Conservation (phyloP, 1,140 invertebrate species). For the Tetranychus urticae region DNA sequence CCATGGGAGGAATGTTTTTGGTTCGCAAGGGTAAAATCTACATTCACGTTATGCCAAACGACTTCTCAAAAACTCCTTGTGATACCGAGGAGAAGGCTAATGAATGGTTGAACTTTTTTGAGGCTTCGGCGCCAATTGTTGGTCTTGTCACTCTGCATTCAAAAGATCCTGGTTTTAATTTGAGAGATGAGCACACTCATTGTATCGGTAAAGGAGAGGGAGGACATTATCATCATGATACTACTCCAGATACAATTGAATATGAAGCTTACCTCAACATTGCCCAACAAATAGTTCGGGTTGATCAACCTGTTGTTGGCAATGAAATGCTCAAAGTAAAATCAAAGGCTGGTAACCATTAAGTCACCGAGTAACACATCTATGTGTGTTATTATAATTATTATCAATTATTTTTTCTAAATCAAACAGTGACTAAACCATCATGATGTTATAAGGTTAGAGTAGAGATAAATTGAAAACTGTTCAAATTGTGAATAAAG, state of each 20-base stretch:
- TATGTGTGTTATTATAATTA: too few relatives aligned
- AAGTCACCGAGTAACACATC: too few relatives aligned
- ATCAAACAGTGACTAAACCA: too few relatives aligned
- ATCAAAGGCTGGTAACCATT: too few relatives aligned
- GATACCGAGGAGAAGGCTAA: conserved; percentile 44
- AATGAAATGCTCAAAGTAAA: background rate
- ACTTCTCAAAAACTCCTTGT: conserved; percentile 53
- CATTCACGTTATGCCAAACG: conserved; percentile 63
- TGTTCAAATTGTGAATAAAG: too few relatives aligned
- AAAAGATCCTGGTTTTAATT: conserved; percentile 55
- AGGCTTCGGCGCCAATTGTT: conserved; percentile 61
- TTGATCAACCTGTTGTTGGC: conserved; percentile 40
- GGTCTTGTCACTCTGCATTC: conserved; percentile 68
- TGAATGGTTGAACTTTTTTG: conserved; percentile 71
- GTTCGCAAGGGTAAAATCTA: conserved; percentile 54
- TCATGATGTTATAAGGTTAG: too few relatives aligned
- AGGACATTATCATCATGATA: conserved; percentile 88
- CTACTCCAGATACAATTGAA: conserved; percentile 51
- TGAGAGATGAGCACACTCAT: conserved; percentile 81
- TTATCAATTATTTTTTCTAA: too few relatives aligned
- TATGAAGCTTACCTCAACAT: conserved; percentile 68
- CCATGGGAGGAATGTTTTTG: conserved; percentile 69
- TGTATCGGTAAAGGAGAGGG: conserved; percentile 64
- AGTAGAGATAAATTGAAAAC: too few relatives aligned
- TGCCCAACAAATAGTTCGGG: conserved; percentile 41